Percentiles rank a stretch among this genome's conserved stretches.
Evolutionary conservation across 2,797 vertebrate species (phyloP).

Genomic region (Alca torda): DNA sequence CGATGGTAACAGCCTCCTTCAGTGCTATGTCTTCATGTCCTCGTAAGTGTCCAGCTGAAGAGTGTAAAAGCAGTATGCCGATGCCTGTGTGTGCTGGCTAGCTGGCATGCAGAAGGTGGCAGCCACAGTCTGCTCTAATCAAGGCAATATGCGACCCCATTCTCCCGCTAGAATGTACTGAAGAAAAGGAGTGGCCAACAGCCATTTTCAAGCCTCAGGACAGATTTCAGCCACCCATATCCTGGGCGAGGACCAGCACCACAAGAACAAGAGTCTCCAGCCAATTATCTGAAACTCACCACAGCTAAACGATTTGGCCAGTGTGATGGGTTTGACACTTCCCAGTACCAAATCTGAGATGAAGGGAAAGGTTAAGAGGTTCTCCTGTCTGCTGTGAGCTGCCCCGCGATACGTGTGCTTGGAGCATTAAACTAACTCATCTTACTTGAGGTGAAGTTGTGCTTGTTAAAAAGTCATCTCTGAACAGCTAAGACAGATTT

Average conservation of each 20-base stretch:
- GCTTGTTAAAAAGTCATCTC: conserved; percentile 19
- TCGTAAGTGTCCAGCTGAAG: not conserved
- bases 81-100: not conserved
- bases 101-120: conserved; percentile 7
- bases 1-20: not conserved
- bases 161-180: conserved; percentile 18
- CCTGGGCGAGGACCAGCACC: conserved; percentile 19
- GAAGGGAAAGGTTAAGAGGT: not conserved
- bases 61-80: accelerated
- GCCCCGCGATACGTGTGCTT: not conserved
- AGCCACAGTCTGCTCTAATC: conserved; percentile 29
- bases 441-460: not conserved
- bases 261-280: conserved; percentile 23
- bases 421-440: not conserved
- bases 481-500: conserved; percentile 8
- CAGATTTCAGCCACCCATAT: conserved; percentile 35
- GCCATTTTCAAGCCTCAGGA: not conserved
- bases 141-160: conserved; percentile 8
- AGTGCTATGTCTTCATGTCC: not conserved
- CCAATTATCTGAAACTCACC: conserved; percentile 24
- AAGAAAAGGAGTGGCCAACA: conserved; percentile 36
- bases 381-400: not conserved
- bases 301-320: not conserved
- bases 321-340: not conserved
- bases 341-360: not conserved